These are phyloP conservation scores for Vulpes vulpes DNA, from an alignment of 2,113 vertebrate species.

Conservation along the genomic window DNA sequence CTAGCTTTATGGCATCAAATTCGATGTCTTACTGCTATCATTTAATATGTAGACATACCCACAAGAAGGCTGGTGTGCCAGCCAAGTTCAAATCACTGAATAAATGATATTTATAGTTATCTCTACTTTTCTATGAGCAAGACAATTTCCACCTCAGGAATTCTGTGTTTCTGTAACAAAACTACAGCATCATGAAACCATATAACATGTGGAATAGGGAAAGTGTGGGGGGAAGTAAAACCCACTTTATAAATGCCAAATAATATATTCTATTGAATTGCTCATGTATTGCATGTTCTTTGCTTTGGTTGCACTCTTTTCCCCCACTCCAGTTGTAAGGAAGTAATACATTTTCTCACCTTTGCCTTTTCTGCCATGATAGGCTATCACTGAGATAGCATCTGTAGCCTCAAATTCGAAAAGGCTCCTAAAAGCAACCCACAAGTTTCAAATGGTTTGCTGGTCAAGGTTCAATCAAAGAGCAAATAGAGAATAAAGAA, in stretches of 20 bases:
- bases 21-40: slow-evolving; percentile 58
- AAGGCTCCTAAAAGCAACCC: neutral
- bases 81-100: slow-evolving; percentile 28
- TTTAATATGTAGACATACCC: slow-evolving; percentile 14
- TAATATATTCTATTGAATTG: slow-evolving; percentile 10
- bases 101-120: slow-evolving; percentile 22
- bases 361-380: neutral
- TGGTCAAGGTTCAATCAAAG: neutral
- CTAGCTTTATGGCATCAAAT: slow-evolving; percentile 47
- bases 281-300: neutral
- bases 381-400: neutral
- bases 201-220: neutral
- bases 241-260: neutral
- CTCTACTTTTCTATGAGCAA: slow-evolving; percentile 9
- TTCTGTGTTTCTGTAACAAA: neutral
- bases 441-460: rapidly evolving
- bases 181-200: neutral
- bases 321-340: neutral
- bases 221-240: neutral
- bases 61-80: neutral
- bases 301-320: neutral
- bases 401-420: neutral
- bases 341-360: neutral
- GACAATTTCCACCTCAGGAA: neutral
- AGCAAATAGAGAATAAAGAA: neutral